A percentile compares a stretch with the other conserved stretches of the same genome.
Conservation (phyloP, 2,113 vertebrate species). For the Anhinga rufa region DNA sequence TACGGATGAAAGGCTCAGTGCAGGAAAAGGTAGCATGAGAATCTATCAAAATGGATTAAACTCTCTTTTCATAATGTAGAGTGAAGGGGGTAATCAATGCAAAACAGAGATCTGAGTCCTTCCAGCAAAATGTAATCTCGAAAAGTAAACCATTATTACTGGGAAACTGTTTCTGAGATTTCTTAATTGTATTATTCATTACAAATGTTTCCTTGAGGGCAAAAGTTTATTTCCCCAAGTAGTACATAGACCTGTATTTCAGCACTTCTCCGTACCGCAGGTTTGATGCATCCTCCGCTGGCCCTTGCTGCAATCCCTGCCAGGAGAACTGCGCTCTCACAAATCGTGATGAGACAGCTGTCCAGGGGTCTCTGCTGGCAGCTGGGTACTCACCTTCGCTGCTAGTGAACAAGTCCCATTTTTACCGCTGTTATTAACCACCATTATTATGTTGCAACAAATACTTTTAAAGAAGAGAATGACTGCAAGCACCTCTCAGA, state of each 20-base stretch:
- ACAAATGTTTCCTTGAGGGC: neutral
- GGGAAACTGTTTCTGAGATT: neutral
- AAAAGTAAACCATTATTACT: neutral
- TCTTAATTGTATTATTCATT: neutral
- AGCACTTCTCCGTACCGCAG: rapidly evolving
- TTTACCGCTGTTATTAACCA: neutral
- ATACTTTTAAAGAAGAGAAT: neutral
- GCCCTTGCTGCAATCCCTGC: neutral
- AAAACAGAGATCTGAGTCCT: neutral
- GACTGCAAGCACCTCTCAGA: neutral
- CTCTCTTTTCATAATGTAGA: neutral
- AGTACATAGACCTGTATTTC: neutral
- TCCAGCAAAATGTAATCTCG: neutral
- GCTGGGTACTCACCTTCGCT: neutral
- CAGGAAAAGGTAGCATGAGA: neutral
- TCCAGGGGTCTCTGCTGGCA: rapidly evolving
- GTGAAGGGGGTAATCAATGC: neutral
- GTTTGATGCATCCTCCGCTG: neutral
- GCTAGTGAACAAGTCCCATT: neutral
- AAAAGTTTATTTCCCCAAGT: neutral
- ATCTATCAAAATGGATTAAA: neutral
- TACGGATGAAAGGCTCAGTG: neutral
- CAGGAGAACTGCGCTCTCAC: neutral
- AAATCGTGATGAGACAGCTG: rapidly evolving
- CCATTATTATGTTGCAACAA: neutral